Evolutionary conservation across 2,888 invertebrate species (phyloP), one percentile per base, ranked within the genome.

Genomic region (Gisinianus flammeolus): DNA sequence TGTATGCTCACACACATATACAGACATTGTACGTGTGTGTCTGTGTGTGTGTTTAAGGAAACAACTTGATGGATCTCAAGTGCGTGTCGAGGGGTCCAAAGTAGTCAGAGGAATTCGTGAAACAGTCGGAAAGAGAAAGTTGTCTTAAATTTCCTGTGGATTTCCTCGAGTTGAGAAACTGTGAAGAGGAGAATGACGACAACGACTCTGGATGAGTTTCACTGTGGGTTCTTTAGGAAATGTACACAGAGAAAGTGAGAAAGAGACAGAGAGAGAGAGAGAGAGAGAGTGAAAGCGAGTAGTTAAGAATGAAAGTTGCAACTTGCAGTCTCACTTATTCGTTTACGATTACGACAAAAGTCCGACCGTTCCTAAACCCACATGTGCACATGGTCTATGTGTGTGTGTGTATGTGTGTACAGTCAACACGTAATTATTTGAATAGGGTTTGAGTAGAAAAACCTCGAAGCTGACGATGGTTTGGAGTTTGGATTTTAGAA

Each of bases 31-130:
- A 35, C 12, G 35, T 44, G 44, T 44, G 3, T 6, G 22, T 58
- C 58, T 58, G 10, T 24, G 58, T 26, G 24, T 58, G 24, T 5
- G 1, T 58, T 10, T 58, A 19, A 26, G 68, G 35, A 54, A 71
- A n/a, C 54, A 56, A 71, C 71, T 71, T 71, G 71, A 71, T 71
- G 71, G 71, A 71, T 71, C 30, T 71, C 54, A 71, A 71, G 71
- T 71, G 71, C 71, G 71, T 71, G 71, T 71, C 30, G 30, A 71
- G 28, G 52, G 28, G 52, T 54, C 12, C 19, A 70, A 54, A 52
- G 35, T 12, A 35, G 70, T 54, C 31, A 28, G 67, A 6, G 22
- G 70, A 54, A 70, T 70, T 52, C 3, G 52, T 26, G 54, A 52
- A 28, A 52, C 35, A 24, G 70, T 70, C 70, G 70, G 70, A 54